These are phyloP conservation scores for Diadumene lineata DNA, from an alignment of 92 coral and sea anemone genomes.

Conservation along the genomic window DNA sequence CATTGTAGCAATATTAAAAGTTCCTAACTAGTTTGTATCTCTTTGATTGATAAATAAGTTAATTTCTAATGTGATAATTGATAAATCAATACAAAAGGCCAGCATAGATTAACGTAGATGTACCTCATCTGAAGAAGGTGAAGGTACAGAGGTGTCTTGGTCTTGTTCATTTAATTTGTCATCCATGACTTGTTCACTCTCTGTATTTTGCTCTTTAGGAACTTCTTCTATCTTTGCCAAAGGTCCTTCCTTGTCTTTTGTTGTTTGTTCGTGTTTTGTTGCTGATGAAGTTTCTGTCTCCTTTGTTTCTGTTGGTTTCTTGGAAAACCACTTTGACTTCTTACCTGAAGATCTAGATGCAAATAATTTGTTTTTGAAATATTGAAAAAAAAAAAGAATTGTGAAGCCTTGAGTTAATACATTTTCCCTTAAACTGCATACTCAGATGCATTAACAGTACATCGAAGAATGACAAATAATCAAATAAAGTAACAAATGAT, in stretches of 20 bases:
- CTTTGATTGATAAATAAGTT: too few species aligned
- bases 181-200: constrained; percentile 19
- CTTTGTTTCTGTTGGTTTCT: constrained; percentile 21
- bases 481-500: background rate
- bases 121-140: constrained; percentile 25
- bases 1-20: too few species aligned
- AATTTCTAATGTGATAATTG: too few species aligned
- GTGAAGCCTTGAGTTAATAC: too few species aligned
- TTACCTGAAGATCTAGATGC: constrained; percentile 16
- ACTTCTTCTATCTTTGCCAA: background rate
- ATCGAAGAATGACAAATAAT: background rate
- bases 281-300: background rate
- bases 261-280: constrained; percentile 4
- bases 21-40: too few species aligned
- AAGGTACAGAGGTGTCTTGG: background rate
- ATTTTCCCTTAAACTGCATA: background rate
- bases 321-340: constrained; percentile 50
- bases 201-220: constrained; percentile 4
- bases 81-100: too few species aligned
- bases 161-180: background rate
- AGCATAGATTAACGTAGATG: too few species aligned
- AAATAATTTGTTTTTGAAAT: too few species aligned
- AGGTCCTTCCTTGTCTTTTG: background rate
- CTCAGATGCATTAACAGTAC: background rate
- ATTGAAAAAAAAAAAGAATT: background rate